Evolutionary conservation across 2,113 vertebrate species (phyloP).

Genomic region (Crocuta crocuta): DNA sequence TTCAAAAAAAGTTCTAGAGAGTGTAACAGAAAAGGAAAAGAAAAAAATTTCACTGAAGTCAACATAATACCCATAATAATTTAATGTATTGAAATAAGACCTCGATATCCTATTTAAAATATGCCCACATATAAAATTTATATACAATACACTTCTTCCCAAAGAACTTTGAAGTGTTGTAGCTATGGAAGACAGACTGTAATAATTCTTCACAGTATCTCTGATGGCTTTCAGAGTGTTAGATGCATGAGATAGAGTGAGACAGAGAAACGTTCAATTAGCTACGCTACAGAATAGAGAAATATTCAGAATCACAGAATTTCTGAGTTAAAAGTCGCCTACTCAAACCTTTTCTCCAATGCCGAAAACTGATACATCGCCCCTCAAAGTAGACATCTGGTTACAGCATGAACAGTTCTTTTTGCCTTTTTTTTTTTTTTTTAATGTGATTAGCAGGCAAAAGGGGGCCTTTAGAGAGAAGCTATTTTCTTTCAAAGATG

Average conservation of each 20-base stretch:
- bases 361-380: not conserved
- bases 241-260: not conserved
- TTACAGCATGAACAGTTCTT: not conserved
- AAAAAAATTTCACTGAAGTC: slow-evolving; percentile 34
- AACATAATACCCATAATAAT: slow-evolving; percentile 57
- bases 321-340: slow-evolving; percentile 11
- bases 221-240: slow-evolving; percentile 54
- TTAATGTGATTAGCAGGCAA: not conserved
- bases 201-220: slow-evolving; percentile 39
- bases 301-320: slow-evolving; percentile 11
- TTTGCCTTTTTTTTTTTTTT: not conserved
- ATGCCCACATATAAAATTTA: slow-evolving; percentile 58
- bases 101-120: slow-evolving; percentile 63
- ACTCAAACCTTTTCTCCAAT: not conserved
- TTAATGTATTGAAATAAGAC: slow-evolving; percentile 62
- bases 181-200: not conserved
- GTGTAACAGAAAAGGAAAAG: slow-evolving; percentile 43
- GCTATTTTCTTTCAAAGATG: slow-evolving; percentile 6
- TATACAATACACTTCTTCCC: slow-evolving; percentile 28
- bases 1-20: slow-evolving; percentile 62
- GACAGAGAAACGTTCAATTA: slow-evolving; percentile 63
- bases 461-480: not conserved
- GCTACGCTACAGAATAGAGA: not conserved
- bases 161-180: slow-evolving; percentile 36
- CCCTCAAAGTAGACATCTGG: not conserved